Percentiles rank a stretch among this genome's conserved stretches.
phyloP scores from a whole-genome alignment of 2,888 invertebrate genomes.

The Amphipyra berbera region DNA sequence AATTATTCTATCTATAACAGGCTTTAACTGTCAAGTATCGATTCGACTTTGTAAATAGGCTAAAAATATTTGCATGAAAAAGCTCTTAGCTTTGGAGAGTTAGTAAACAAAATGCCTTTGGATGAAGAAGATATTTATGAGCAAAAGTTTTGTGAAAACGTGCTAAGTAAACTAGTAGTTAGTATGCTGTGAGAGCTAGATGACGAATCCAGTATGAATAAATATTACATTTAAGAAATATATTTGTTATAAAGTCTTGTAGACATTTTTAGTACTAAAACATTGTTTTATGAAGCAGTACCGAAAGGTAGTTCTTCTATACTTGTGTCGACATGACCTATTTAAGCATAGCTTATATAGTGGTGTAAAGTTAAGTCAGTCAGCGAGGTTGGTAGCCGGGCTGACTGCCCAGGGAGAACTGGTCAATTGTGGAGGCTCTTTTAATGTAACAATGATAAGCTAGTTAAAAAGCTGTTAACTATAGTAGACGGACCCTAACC shows the following conservation, averaged over 20 bases:
- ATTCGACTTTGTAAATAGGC: slow-evolving; percentile 67
- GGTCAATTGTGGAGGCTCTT: too few species aligned
- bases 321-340: too few species aligned
- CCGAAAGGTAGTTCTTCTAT: too few species aligned
- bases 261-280: neutral
- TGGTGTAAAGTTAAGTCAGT: too few species aligned
- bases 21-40: slow-evolving; percentile 66
- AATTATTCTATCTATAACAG: slow-evolving; percentile 54
- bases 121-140: slow-evolving; percentile 61
- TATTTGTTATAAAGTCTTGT: neutral
- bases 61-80: slow-evolving; percentile 71
- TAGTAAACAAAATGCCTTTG: slow-evolving; percentile 65
- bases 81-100: slow-evolving; percentile 66
- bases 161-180: slow-evolving; percentile 35
- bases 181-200: slow-evolving; percentile 18
- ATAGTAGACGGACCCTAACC: too few species aligned
- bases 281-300: neutral
- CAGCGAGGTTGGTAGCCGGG: too few species aligned
- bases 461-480: too few species aligned
- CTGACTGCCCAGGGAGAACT: too few species aligned
- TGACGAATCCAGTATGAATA: slow-evolving; percentile 35
- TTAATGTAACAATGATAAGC: too few species aligned
- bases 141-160: slow-evolving; percentile 54
- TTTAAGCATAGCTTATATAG: too few species aligned
- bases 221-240: slow-evolving; percentile 4